A percentile compares a stretch with the other conserved stretches of the same genome.
Evolutionary conservation across 2,113 vertebrate genomes (phyloP).

Genomic region (Naja naja): DNA sequence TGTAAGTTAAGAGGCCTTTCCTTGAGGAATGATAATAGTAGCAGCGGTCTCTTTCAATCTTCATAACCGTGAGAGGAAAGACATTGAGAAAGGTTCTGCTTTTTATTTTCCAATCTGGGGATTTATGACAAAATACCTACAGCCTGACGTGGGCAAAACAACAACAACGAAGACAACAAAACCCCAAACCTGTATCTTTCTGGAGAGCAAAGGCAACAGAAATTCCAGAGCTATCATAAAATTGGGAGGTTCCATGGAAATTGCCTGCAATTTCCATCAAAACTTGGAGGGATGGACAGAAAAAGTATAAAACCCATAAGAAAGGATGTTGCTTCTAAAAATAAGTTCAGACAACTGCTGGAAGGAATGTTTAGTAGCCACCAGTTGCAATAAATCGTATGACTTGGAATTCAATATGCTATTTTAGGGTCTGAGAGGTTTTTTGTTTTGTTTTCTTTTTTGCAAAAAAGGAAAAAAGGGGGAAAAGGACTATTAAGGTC

Average conservation of each 20-base stretch:
- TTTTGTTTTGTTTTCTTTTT: no score
- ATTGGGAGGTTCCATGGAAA: accelerated
- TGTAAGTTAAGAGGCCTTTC: slow-evolving; percentile 21
- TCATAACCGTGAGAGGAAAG: background rate
- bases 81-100: background rate
- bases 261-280: background rate
- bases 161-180: background rate
- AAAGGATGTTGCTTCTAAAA: background rate
- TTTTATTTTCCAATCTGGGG: background rate
- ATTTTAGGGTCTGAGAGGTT: background rate
- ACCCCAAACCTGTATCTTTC: accelerated
- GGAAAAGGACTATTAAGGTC: no score
- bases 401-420: background rate
- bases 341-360: background rate
- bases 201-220: background rate
- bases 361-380: background rate
- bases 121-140: background rate
- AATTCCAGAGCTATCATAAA: background rate
- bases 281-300: background rate
- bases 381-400: background rate
- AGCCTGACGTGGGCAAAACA: background rate
- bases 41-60: background rate
- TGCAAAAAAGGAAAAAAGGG: no score
- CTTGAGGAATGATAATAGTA: slow-evolving; percentile 17
- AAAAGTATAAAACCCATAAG: background rate